Evolutionary conservation across 2,113 vertebrate genomes (phyloP), one percentile per base, ranked within the genome.

Genomic region (Chamaetylas fuelleborni): DNA sequence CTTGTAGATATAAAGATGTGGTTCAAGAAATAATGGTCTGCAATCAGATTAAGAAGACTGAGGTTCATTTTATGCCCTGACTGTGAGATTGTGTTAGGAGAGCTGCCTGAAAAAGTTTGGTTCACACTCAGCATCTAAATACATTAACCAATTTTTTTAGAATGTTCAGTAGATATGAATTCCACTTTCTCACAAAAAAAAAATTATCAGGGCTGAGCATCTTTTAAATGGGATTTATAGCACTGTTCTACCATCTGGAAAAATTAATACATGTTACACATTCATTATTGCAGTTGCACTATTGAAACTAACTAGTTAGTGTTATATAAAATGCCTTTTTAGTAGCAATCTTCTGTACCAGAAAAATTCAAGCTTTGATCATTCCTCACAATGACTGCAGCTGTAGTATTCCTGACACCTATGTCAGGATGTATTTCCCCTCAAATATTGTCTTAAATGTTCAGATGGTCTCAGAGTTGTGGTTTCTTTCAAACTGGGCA

Each of bases 1-100:
- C 92, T 77, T 86, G 66, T 71, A 92, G 79, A 71, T 90, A 81
- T 92, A 93, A 91, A 95, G 88, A 83, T 90, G 83, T 8, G 47
- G 76, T 92, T 95, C 90, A 92, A 90, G 82, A 96, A 94, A 93
- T 90, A 71, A 93, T 88, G 56, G 31, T 88, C 65, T 90, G 88
- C 86, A 86, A 36, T 48, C 26, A 29, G 79, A 86, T 94, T 90
- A 84, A 71, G 76, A 84, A 71, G 76, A 53, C 81, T n/a, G 57
- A 40, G 42, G 42, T 92, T 92, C 69, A 76, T 90, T 96, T 86
- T 71, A 82, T 90, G 64, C 64, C 60, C 74, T 90, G 82, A 78
- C 77, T 36, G 8, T 83, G 82, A 92, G 80, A 69, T 94, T 86
- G 61, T 85, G 22, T 91, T 94, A 86, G 66, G 34, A 85, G 53